These are phyloP conservation scores for Phoeniculus purpureus DNA, from an alignment of 2,797 vertebrate genomes.

Conservation along the genomic window DNA sequence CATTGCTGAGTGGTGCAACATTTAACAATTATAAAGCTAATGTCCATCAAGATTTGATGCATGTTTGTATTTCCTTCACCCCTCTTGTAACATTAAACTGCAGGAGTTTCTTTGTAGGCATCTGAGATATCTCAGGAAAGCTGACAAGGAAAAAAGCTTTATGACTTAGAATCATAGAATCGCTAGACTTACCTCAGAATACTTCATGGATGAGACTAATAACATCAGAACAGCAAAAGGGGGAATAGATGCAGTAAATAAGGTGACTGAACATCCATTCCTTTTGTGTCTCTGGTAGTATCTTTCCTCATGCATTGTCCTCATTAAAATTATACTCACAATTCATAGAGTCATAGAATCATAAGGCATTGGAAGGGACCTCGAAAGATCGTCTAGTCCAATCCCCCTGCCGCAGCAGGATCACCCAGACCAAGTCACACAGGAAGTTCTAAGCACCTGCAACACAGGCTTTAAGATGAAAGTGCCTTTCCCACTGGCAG, in stretches of 20 bases:
- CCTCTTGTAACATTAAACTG: background rate
- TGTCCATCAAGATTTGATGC: background rate
- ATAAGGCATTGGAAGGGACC: no score
- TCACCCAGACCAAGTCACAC: no score
- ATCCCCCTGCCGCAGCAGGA: no score
- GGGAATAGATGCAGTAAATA: background rate
- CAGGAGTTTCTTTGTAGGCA: background rate
- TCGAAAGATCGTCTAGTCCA: no score
- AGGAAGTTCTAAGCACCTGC: no score
- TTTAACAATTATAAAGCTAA: background rate
- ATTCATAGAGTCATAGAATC: no score
- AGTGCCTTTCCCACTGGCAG: no score
- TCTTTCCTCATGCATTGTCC: background rate
- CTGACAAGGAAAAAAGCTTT: background rate
- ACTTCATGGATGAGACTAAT: background rate
- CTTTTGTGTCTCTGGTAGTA: background rate
- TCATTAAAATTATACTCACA: background rate
- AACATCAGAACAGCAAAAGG: background rate
- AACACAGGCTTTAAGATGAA: no score
- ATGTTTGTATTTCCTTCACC: background rate
- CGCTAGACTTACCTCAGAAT: no score
- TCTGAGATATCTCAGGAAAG: background rate
- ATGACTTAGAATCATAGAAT: no score
- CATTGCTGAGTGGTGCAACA: background rate
- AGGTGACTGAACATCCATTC: background rate